A percentile compares a stretch with the other conserved stretches of the same genome.
These are phyloP conservation scores for Dascyllus trimaculatus DNA, from an alignment of 2,113 vertebrate genomes.

Conservation along the genomic window DNA sequence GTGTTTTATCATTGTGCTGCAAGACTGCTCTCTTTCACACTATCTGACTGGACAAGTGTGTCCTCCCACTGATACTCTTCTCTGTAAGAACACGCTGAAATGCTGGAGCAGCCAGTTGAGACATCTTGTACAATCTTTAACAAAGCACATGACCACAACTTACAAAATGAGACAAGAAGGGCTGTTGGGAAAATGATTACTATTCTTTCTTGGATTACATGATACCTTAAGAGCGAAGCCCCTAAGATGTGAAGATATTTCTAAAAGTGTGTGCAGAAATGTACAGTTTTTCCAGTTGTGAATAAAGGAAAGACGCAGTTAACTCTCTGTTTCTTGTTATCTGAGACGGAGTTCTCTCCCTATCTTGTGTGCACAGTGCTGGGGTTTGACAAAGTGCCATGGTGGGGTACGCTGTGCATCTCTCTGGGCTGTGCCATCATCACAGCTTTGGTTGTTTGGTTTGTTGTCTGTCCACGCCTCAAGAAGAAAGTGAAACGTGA, in stretches of 20 bases:
- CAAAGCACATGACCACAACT: constrained; percentile 12
- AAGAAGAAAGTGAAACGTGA: constrained; percentile 95
- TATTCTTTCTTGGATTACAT: neutral
- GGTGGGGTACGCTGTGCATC: constrained; percentile 93
- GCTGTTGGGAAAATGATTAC: neutral
- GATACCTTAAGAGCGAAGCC: neutral
- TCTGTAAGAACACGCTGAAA: constrained; percentile 23
- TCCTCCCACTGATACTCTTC: constrained; percentile 60
- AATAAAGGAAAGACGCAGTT: neutral
- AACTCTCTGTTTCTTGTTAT: constrained; percentile 17
- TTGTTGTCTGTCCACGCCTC: constrained; percentile 93
- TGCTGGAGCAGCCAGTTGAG: neutral
- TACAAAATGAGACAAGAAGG: neutral
- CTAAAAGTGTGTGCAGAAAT: neutral
- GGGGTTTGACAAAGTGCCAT: constrained; percentile 93
- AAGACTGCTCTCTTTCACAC: constrained; percentile 22
- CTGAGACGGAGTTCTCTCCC: constrained; percentile 39
- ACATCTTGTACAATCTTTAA: constrained; percentile 2
- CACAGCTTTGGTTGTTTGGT: constrained; percentile 93
- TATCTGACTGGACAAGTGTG: constrained; percentile 64
- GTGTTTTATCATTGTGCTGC: constrained; percentile 64
- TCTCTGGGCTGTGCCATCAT: constrained; percentile 88
- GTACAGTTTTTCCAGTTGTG: constrained; percentile 5
- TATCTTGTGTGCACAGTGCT: constrained; percentile 91
- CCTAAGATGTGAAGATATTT: neutral